phyloP scores from a whole-genome alignment of 2,888 invertebrate genomes.

The Papilio elwesi region DNA sequence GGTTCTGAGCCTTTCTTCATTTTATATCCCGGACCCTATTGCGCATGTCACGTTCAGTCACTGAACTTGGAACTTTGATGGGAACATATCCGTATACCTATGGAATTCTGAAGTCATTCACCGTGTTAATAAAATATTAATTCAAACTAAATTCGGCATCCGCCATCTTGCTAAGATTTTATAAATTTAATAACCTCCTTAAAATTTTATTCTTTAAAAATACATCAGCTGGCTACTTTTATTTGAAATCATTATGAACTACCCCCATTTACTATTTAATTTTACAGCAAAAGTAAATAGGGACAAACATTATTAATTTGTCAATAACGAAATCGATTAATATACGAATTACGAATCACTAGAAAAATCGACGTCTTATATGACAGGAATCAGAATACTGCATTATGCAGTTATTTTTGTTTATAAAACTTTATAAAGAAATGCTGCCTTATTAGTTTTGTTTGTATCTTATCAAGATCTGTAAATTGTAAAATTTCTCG shows the following conservation, averaged over 20 bases:
- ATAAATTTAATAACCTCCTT: background rate
- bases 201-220: no score
- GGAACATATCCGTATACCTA: conserved; percentile 33
- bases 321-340: no score
- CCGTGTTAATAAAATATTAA: background rate
- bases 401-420: background rate
- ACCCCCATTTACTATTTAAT: background rate
- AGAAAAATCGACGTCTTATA: background rate
- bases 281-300: background rate
- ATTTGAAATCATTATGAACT: background rate
- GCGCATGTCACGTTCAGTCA: conserved; percentile 69
- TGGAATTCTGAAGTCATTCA: conserved; percentile 21
- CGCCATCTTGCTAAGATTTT: no score
- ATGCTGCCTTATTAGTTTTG: background rate
- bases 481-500: conserved; percentile 17
- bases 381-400: background rate
- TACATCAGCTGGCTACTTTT: no score
- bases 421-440: conserved; percentile 1
- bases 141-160: background rate
- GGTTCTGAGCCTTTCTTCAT: conserved; percentile 18
- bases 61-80: conserved; percentile 43
- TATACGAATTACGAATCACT: background rate
- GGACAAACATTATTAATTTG: no score
- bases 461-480: background rate
- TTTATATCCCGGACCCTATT: conserved; percentile 53